A percentile compares a stretch with the other conserved stretches of the same genome.
These are phyloP conservation scores for Ptychadena robeensis DNA, from an alignment of 2,797 vertebrate species.

Conservation along the genomic window DNA sequence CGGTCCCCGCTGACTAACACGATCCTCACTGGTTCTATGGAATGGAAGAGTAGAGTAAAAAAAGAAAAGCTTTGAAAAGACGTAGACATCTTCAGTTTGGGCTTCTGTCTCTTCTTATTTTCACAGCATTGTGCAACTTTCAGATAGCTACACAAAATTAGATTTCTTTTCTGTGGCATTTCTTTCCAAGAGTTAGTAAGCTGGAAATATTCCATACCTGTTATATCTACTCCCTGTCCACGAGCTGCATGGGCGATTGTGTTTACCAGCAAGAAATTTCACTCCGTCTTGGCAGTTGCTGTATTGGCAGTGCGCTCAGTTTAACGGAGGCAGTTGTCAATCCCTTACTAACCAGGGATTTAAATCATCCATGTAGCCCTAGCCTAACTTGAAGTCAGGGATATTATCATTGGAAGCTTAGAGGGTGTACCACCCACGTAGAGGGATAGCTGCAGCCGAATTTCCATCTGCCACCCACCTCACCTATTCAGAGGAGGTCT, in stretches of 20 bases:
- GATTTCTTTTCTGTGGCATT: neutral
- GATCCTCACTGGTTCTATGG: neutral
- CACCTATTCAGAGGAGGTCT: neutral
- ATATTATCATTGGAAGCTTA: neutral
- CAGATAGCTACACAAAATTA: neutral
- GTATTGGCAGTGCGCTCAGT: neutral
- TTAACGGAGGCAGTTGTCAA: neutral
- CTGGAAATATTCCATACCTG: neutral
- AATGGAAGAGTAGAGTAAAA: conserved; percentile 4
- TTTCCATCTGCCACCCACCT: neutral
- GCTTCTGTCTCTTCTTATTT: neutral
- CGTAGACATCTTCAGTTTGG: neutral
- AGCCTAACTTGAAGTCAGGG: neutral
- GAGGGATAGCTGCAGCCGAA: neutral
- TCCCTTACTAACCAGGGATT: neutral
- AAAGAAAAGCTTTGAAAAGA: neutral
- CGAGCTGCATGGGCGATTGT: neutral
- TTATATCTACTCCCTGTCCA: neutral
- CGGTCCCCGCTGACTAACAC: conserved; percentile 2
- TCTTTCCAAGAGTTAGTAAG: neutral
- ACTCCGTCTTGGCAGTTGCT: neutral
- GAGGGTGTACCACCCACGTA: neutral
- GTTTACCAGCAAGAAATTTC: neutral
- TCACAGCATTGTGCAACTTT: neutral
- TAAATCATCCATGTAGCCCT: too few species aligned